Base-by-base conservation (phyloP, 2,113 vertebrate species). In the Zapornia atra region DNA sequence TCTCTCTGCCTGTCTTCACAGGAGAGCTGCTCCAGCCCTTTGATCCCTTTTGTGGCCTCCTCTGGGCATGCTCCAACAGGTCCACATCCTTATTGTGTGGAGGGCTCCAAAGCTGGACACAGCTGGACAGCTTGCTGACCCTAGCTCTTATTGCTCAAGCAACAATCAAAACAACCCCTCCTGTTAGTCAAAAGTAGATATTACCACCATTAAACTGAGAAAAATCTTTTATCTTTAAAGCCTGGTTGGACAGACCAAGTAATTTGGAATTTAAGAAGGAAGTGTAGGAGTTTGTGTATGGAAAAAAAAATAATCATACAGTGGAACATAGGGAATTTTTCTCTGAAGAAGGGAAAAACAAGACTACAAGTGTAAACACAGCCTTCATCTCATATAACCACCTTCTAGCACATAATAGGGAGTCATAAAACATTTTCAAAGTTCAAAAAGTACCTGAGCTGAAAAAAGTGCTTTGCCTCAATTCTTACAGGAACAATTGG, bases 391-490 rank as follows among this genome's bases (percentile, higher is more conserved):
- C 60, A 36, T 13, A 71, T 33, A 90, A 60, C 34, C 42, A 80
- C 68, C 61, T 73, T 51, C 68, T 50, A 76, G 80, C 17, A 75
- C 71, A 42, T 88, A 56, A 33, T 16, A 34, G 83, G 64, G 79
- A 92, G 44, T 24, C 71, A 79, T 56, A 57, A 70, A 90, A 76
- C 53, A 63, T 79, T 79, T 94, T 69, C 57, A 73, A 95, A 92
- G 86, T 82, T 81, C 44, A 80, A 8, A 69, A 90, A 90, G 26
- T 60, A 50, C 61, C 87, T 65, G 40, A 72, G 31, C 17, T 79
- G 86, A 64, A 86, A 85, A 89, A 90, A 88, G 31, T 21, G 80
- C 50, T 94, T 94, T 88, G 61, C 76, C n/a, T 84, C 71, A 86
- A 24, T 77, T 77, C 86, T 71, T 42, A 11, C 0, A n/a, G 70